phyloP scores from a whole-genome alignment of 2,113 vertebrate species.

The Psittacula cyanocephala region DNA sequence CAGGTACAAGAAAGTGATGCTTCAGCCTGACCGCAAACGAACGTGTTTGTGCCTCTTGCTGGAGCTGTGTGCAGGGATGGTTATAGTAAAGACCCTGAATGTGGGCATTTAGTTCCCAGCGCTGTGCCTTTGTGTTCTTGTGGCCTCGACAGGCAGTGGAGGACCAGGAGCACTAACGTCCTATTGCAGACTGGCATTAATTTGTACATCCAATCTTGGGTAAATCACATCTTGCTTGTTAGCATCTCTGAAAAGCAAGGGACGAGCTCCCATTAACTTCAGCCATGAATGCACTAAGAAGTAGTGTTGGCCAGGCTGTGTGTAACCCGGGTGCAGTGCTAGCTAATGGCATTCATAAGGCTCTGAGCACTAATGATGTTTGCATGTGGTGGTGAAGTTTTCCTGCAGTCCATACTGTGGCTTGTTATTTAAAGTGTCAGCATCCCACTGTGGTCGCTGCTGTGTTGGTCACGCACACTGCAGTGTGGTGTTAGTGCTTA shows the following conservation, averaged over 20 bases:
- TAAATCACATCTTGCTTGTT: background rate
- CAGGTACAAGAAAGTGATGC: background rate
- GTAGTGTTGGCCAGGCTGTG: background rate
- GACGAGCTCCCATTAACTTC: background rate
- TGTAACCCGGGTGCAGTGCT: background rate
- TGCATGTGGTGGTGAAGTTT: background rate
- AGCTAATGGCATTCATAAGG: background rate
- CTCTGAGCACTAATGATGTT: constrained; percentile 20
- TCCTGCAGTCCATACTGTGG: background rate
- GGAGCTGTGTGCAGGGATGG: background rate
- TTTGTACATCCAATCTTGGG: background rate
- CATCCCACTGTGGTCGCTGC: background rate
- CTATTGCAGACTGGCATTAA: background rate
- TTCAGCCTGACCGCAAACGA: background rate
- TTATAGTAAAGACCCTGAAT: background rate
- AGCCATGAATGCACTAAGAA: background rate
- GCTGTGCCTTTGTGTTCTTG: background rate
- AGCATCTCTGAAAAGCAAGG: constrained; percentile 29
- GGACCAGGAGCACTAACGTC: background rate
- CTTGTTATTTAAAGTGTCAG: constrained; percentile 5
- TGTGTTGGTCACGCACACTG: background rate
- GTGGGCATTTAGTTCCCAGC: background rate
- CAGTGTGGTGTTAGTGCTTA: background rate
- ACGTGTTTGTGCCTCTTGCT: background rate
- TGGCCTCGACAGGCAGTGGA: background rate